Percentiles rank a stretch among this genome's conserved stretches.
Evolutionary conservation across 2,113 vertebrate species (phyloP).

Genomic region (Phodopus roborovskii): DNA sequence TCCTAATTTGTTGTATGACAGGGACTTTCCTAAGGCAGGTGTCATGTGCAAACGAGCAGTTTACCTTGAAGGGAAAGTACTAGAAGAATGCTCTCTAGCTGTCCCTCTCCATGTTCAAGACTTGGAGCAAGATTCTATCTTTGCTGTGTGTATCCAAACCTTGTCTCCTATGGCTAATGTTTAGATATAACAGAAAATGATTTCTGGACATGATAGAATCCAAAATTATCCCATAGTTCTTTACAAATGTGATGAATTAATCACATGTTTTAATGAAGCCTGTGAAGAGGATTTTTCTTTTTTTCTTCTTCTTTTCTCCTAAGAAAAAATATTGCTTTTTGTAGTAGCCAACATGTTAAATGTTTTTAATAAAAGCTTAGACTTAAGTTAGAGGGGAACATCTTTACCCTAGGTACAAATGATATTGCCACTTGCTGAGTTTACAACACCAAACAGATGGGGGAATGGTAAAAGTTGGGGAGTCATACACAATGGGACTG

Average conservation of each 20-base stretch:
- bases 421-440: neutral
- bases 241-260: neutral
- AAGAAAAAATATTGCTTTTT: conserved; percentile 19
- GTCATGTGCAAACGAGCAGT: conserved; percentile 54
- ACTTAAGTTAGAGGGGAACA: conserved; percentile 33
- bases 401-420: conserved; percentile 61
- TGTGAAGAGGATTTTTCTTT: neutral
- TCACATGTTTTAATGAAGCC: neutral
- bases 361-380: conserved; percentile 76
- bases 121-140: conserved; percentile 48
- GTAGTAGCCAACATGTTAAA: conserved; percentile 70
- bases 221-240: conserved; percentile 6
- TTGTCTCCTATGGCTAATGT: conserved; percentile 63
- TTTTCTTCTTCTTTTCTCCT: neutral
- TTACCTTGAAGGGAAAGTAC: conserved; percentile 75
- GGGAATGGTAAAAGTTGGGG: neutral
- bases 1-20: conserved; percentile 72
- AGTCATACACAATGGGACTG: neutral
- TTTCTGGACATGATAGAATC: neutral
- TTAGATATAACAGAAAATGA: conserved; percentile 42
- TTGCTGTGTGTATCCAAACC: conserved; percentile 41
- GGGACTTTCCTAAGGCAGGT: conserved; percentile 62
- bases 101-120: conserved; percentile 8
- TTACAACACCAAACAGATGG: conserved; percentile 23
- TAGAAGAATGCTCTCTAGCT: conserved; percentile 63